phyloP scores from a whole-genome alignment of 2,888 invertebrate genomes.

The Drosophila setosimentum region DNA sequence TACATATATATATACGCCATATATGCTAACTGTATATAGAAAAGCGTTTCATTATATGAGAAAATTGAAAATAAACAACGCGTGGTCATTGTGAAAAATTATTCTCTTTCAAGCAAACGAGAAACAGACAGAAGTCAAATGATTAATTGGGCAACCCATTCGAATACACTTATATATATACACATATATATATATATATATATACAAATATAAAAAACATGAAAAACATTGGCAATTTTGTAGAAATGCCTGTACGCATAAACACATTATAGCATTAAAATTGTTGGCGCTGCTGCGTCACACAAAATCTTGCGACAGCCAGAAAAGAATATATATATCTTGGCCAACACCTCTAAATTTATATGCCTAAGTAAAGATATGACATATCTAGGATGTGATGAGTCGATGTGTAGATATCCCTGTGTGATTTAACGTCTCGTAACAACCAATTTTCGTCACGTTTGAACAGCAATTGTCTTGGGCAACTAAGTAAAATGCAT shows the following conservation, averaged over 20 bases:
- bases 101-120: constrained; percentile 23
- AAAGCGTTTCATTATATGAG: background rate
- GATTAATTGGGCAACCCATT: constrained; percentile 56
- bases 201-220: background rate
- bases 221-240: constrained; percentile 31
- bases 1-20: background rate
- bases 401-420: constrained; percentile 24
- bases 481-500: constrained; percentile 14
- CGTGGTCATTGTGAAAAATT: constrained; percentile 44
- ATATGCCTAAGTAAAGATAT: constrained; percentile 23
- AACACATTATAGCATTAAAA: constrained; percentile 8
- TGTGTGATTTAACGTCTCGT: constrained; percentile 13
- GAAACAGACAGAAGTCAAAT: constrained; percentile 39
- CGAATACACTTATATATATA: constrained; percentile 3
- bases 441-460: constrained; percentile 48
- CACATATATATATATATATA: background rate
- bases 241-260: constrained; percentile 26
- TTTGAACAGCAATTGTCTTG: constrained; percentile 21
- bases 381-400: constrained; percentile 13
- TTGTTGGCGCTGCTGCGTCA: constrained; percentile 22
- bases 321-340: constrained; percentile 29
- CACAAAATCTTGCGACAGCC: constrained; percentile 22
- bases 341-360: constrained; percentile 37
- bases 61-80: constrained; percentile 40
- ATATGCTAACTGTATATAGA: constrained; percentile 6